These are phyloP conservation scores for Helicorthomorpha holstii DNA, from an alignment of 1,140 invertebrate species.

Conservation along the genomic window DNA sequence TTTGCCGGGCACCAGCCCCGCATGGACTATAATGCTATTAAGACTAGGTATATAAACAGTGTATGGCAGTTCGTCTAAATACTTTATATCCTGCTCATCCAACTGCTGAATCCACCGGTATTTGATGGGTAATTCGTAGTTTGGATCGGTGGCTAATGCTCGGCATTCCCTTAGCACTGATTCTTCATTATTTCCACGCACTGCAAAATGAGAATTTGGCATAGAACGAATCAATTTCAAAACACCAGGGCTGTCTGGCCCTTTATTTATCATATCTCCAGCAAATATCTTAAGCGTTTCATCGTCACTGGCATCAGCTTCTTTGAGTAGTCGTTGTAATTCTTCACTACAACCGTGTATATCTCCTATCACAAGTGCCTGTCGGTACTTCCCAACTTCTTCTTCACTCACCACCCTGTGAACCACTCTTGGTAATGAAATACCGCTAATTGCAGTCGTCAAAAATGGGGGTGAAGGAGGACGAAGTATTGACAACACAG, in stretches of 20 bases:
- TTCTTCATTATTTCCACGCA: not conserved
- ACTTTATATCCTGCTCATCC: constrained; percentile 18
- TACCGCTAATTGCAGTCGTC: not conserved
- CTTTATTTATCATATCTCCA: not conserved
- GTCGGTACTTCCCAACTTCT: not conserved
- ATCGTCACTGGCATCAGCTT: not conserved
- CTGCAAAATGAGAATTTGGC: not conserved
- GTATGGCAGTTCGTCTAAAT: constrained; percentile 21
- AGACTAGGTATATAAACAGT: constrained; percentile 22
- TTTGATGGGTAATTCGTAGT: constrained; percentile 14
- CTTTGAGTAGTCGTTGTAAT: not conserved
- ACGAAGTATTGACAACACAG: not conserved
- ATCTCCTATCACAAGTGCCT: not conserved
- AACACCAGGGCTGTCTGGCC: not conserved
- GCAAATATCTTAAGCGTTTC: not conserved
- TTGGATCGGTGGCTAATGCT: constrained; percentile 3
- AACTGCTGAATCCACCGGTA: constrained; percentile 20
- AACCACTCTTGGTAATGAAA: not conserved
- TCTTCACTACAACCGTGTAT: not conserved
- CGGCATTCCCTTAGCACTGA: not conserved
- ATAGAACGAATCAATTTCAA: not conserved
- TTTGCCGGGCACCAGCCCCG: constrained; percentile 23
- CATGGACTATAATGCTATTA: constrained; percentile 24
- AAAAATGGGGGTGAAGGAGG: not conserved
- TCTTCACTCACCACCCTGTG: not conserved